phyloP scores from a whole-genome alignment of 2,888 invertebrate genomes.

The Pyralis farinalis region DNA sequence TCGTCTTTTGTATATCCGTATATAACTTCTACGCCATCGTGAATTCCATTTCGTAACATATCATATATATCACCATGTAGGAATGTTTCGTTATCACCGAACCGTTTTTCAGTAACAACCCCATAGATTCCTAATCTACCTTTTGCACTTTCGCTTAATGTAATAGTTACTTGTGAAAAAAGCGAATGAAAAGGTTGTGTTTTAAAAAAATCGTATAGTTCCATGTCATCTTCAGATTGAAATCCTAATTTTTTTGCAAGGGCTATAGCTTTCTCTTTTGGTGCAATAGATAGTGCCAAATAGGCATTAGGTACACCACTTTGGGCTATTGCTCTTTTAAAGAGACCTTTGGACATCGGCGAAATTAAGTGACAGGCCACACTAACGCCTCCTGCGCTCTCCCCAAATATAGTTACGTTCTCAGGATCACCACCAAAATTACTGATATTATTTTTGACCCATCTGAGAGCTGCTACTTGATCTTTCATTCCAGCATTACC shows the following conservation, averaged over 20 bases:
- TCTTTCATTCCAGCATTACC: constrained; percentile 74
- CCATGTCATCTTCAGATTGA: constrained; percentile 41
- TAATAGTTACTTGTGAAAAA: constrained; percentile 27
- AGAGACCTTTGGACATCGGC: constrained; percentile 63
- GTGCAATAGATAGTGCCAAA: constrained; percentile 61
- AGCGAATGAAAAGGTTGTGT: constrained; percentile 36
- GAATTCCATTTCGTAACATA: constrained; percentile 60
- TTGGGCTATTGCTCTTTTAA: constrained; percentile 81
- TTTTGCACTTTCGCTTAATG: constrained; percentile 24
- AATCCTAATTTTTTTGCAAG: constrained; percentile 46
- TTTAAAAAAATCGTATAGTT: constrained; percentile 47
- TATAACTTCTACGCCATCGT: constrained; percentile 82
- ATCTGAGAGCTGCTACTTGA: constrained; percentile 60
- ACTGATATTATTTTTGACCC: constrained; percentile 58
- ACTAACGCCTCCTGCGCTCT: constrained; percentile 58
- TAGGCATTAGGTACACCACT: constrained; percentile 84
- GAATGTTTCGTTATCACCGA: constrained; percentile 42
- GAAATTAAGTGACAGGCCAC: constrained; percentile 56
- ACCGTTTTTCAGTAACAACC: constrained; percentile 42
- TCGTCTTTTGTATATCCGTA: constrained; percentile 87
- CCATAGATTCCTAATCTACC: constrained; percentile 26
- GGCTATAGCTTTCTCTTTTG: constrained; percentile 64
- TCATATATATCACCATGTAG: constrained; percentile 45
- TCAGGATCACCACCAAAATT: constrained; percentile 60
- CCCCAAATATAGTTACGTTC: constrained; percentile 67